Evolutionary conservation across 2,113 vertebrate species (phyloP).

Genomic region (Butorides virescens): DNA sequence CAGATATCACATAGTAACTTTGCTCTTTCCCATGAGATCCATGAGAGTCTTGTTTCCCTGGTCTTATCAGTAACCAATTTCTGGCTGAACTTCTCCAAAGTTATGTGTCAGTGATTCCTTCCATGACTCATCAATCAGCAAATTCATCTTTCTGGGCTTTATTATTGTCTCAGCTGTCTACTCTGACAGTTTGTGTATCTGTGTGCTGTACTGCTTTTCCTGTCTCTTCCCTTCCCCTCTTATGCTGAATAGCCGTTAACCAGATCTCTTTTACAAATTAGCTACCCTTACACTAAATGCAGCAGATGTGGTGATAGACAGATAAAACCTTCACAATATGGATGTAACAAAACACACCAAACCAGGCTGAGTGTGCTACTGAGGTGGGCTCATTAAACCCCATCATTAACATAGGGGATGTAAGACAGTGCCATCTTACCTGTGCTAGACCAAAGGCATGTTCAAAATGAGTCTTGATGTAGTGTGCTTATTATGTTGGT

Average conservation of each 20-base stretch:
- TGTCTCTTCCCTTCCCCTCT: neutral
- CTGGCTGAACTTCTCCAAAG: neutral
- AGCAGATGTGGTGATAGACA: neutral
- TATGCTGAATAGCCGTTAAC: neutral
- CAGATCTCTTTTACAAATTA: neutral
- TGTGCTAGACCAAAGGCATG: neutral
- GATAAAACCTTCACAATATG: neutral
- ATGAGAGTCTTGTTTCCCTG: neutral
- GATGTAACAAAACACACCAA: neutral
- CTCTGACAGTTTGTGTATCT: neutral
- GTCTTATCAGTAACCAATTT: neutral
- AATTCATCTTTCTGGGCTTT: neutral
- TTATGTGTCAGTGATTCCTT: neutral
- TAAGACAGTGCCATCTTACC: neutral
- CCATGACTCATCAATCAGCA: neutral
- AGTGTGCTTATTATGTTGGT: accelerated
- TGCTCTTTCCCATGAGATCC: neutral
- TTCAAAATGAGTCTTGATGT: neutral
- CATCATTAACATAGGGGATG: accelerated
- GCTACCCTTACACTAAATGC: neutral
- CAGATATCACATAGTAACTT: neutral
- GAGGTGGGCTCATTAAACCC: neutral
- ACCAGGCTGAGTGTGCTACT: neutral
- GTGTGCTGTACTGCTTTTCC: neutral
- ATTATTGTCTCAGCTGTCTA: neutral